Evolutionary conservation across 2,797 vertebrate genomes (phyloP), one percentile per base, ranked within the genome.

Genomic region (Cossypha heuglini): DNA sequence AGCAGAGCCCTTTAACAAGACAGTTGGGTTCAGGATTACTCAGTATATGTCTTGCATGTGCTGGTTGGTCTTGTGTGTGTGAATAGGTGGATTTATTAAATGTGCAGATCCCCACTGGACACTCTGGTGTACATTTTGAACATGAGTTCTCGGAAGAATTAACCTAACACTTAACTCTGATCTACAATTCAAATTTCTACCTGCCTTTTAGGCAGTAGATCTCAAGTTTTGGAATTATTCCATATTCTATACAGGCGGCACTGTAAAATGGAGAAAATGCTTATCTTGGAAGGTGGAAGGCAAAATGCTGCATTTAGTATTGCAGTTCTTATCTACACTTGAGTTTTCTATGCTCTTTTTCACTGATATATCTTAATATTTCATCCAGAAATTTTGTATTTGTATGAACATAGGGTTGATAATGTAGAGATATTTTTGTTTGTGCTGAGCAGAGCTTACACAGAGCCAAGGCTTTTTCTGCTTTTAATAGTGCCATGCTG

Each of bases 181-280:
- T 84, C 37, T 88, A n/a, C 67, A 84, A 40, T 72, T 86, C 29
- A 90, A 87, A 92, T 90, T 88, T 81, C 46, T 73, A 55, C 51
- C 75, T 88, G 35, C 22, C 26, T 84, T 91, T 86, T 37, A 67
- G 76, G 86, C 40, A 88, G 37, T 25, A 88, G 9, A 55, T 29
- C 22, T 83, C 49, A 83, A 43, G 28, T 68, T 82, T 77, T 83
- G 75, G 57, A 88, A 75, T 78, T 77, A 52, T 64, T 91, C 52
- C n/a, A 33, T 68, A 26, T 77, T 90, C 52, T 68, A 15, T 83
- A 31, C 10, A 72, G 68, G 43, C 31, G 16, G 18, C 22, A 57
- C 19, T 38, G 21, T 69, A 80, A 79, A 79, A 29, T 37, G 73
- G 18, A 77, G 9, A 78, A 94, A 87, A 76, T 59, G 2, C 5